Evolutionary conservation across 2,797 vertebrate species (phyloP).

Genomic region (Chelonia mydas): DNA sequence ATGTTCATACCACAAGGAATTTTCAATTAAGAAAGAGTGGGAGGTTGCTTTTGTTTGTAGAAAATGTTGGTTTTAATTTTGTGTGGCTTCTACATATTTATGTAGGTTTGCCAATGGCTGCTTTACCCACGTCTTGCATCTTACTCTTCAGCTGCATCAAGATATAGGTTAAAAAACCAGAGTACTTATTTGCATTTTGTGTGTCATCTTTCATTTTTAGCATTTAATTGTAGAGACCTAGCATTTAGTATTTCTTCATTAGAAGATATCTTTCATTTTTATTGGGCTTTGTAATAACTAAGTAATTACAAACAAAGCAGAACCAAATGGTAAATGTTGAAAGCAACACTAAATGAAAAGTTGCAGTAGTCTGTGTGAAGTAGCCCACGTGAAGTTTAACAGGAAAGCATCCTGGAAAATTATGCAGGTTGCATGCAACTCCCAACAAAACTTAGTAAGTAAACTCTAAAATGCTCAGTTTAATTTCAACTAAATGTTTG

Average conservation of each 20-base stretch:
- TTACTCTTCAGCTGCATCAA: conserved; percentile 6
- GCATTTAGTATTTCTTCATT: not conserved
- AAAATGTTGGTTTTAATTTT: conserved; percentile 57
- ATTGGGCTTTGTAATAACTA: not conserved
- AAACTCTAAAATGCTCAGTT: not conserved
- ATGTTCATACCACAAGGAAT: conserved; percentile 66
- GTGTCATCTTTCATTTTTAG: not conserved
- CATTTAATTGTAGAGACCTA: not conserved
- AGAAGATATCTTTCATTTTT: not conserved
- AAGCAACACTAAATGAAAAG: not conserved
- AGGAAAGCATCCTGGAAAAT: not conserved
- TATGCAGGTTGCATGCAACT: not conserved
- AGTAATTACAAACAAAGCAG: not conserved
- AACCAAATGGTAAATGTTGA: not conserved
- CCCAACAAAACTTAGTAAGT: not conserved
- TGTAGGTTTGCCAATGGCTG: conserved; percentile 53
- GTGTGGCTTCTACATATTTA: conserved; percentile 7
- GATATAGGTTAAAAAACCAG: conserved; percentile 5
- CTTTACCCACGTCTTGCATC: conserved; percentile 31
- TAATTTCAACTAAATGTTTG: not conserved
- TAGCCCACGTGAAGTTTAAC: not conserved
- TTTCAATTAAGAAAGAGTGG: conserved; percentile 68
- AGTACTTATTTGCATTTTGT: not conserved
- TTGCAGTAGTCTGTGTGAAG: not conserved
- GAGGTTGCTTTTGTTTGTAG: conserved; percentile 62